Conservation (phyloP, 2,888 invertebrate species). For the Sesamia inferens region DNA sequence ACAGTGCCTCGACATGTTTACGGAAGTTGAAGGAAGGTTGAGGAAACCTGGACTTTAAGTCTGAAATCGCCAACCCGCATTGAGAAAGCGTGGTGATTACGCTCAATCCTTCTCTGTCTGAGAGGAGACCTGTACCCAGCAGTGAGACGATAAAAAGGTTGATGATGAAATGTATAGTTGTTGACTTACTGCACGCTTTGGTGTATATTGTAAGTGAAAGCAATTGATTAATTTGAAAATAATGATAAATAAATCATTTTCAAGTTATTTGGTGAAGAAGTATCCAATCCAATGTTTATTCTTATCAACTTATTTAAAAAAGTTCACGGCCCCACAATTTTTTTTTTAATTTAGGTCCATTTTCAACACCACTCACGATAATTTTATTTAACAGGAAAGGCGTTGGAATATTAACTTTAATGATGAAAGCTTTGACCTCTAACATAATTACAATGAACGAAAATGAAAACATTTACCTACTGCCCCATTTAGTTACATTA, state of each 20-base stretch:
- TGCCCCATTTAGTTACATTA: constrained; percentile 29
- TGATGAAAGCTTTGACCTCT: constrained; percentile 38
- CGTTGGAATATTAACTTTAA: constrained; percentile 22
- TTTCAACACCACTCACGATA: constrained; percentile 3
- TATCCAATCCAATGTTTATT: background rate
- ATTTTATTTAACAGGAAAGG: constrained; percentile 26
- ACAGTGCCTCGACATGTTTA: too few species aligned
- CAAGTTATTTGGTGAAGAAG: background rate
- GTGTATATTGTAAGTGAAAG: too few species aligned
- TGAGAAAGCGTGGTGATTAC: too few species aligned
- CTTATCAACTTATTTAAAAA: background rate
- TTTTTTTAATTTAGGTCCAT: background rate
- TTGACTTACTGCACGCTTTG: too few species aligned
- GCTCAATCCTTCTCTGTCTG: too few species aligned
- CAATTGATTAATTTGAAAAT: too few species aligned
- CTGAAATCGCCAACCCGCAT: too few species aligned
- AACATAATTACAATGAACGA: constrained; percentile 21
- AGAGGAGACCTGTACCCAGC: too few species aligned
- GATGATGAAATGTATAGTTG: too few species aligned
- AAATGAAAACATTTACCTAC: constrained; percentile 20
- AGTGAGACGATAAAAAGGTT: too few species aligned
- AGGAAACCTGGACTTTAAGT: too few species aligned
- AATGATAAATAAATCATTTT: background rate
- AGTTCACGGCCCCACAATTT: background rate
- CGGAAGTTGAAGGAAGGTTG: too few species aligned